Conservation (phyloP, 2,888 invertebrate genomes). For the Aricia artaxerxes region DNA sequence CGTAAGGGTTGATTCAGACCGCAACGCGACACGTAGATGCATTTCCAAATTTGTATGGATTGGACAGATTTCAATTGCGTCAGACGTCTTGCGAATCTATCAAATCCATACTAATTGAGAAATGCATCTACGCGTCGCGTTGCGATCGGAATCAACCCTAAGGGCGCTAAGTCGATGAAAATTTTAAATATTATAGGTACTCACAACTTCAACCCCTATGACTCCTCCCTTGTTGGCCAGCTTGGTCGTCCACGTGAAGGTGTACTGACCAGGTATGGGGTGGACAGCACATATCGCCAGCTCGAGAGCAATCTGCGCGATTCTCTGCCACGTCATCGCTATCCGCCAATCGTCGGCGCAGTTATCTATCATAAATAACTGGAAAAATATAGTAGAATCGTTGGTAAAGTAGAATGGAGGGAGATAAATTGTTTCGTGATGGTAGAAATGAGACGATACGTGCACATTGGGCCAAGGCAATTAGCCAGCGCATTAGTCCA, state of each 20-base stretch:
- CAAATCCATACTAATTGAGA: too few relatives aligned
- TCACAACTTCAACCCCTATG: slow-evolving; percentile 82
- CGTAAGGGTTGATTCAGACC: too few relatives aligned
- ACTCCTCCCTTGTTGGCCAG: slow-evolving; percentile 92
- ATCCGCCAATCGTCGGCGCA: slow-evolving; percentile 99
- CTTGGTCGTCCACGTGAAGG: slow-evolving; percentile 97
- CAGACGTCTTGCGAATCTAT: too few relatives aligned
- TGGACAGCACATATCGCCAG: slow-evolving; percentile 98
- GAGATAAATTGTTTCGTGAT: neutral
- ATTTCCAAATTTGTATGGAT: too few relatives aligned
- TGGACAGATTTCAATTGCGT: too few relatives aligned
- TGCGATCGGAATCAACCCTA: neutral
- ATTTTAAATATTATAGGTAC: slow-evolving; percentile 43
- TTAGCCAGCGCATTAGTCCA: too few relatives aligned
- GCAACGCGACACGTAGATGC: too few relatives aligned
- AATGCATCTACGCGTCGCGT: too few relatives aligned
- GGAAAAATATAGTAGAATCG: slow-evolving; percentile 55
- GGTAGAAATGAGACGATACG: too few relatives aligned
- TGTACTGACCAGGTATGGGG: slow-evolving; percentile 98
- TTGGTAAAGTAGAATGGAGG: slow-evolving; percentile 28
- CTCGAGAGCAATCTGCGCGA: slow-evolving; percentile 95
- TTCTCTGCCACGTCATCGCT: slow-evolving; percentile 99
- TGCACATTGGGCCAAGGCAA: too few relatives aligned
- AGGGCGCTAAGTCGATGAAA: neutral
- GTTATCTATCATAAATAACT: slow-evolving; percentile 99